These are phyloP conservation scores for Huso huso DNA, from an alignment of 2,797 vertebrate species.

Conservation along the genomic window DNA sequence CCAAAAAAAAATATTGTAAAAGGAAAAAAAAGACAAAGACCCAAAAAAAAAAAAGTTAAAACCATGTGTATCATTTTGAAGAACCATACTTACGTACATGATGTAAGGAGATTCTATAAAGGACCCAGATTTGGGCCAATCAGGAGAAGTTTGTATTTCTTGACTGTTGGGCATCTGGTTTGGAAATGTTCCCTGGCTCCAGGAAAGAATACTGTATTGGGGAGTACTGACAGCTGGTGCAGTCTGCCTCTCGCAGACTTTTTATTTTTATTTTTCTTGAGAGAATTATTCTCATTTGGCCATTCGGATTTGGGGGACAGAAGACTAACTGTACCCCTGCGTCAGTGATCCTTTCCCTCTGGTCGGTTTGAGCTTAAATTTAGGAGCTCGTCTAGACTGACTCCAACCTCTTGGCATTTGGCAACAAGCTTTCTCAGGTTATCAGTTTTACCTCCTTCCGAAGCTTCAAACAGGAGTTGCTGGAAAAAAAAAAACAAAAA, in stretches of 20 bases:
- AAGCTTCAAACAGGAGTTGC: slow-evolving; percentile 92
- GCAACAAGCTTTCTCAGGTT: slow-evolving; percentile 85
- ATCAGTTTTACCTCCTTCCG: slow-evolving; percentile 85
- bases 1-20: slow-evolving; percentile 44
- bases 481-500: slow-evolving; percentile 45
- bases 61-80: slow-evolving; percentile 68
- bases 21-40: slow-evolving; percentile 47
- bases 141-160: slow-evolving; percentile 68
- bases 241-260: slow-evolving; percentile 49
- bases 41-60: slow-evolving; percentile 39
- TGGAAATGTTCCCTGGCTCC: slow-evolving; percentile 55
- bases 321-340: slow-evolving; percentile 57
- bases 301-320: slow-evolving; percentile 56
- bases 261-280: slow-evolving; percentile 34
- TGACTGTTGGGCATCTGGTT: slow-evolving; percentile 49
- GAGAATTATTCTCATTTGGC: slow-evolving; percentile 63
- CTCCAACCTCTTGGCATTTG: slow-evolving; percentile 89
- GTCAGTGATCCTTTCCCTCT: slow-evolving; percentile 75
- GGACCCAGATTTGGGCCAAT: slow-evolving; percentile 68
- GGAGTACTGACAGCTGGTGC: slow-evolving; percentile 57
- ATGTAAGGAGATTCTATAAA: slow-evolving; percentile 71
- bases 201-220: slow-evolving; percentile 44
- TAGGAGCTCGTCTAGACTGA: slow-evolving; percentile 89
- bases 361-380: slow-evolving; percentile 74
- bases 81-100: slow-evolving; percentile 95